Evolutionary conservation across 1,140 invertebrate genomes (phyloP), one percentile per base, ranked within the genome.

Genomic region (Euwallacea similis): DNA sequence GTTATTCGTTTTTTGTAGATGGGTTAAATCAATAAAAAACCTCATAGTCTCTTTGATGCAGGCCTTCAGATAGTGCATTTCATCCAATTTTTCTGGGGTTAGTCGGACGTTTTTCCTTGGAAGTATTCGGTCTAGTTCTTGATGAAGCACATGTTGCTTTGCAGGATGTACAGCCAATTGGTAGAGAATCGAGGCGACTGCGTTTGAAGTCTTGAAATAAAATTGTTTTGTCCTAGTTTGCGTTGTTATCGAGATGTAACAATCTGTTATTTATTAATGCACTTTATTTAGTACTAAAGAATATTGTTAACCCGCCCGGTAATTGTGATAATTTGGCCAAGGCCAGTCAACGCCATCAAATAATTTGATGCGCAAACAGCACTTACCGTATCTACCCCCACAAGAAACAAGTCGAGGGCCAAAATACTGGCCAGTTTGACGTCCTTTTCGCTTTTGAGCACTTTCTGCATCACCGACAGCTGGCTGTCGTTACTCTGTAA

Each of bases 21-120:
- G 11, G 9, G 1, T 6, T 7, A n/a, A 61, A 16, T n/a, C 10
- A 58, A 58, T 1, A 61, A n/a, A 61, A 61, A 33, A 93, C 92
- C 93, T 90, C 75, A 97, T 91, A 0, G 94, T 92, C 88, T 98
- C 96, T 78, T 94, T 93, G 42, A 98, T 90, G 76, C 95, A 96
- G 2, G 93, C 93, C 84, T 95, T 96, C 7, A 94, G 86, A 76
- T 95, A 96, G 43, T 88, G 84, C 80, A 94, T 87, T 77, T 90
- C 86, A 73, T 93, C 89, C 6, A 97, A 82, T 71, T 89, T 85
- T n/a, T 86, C 82, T 47, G 87, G 86, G 7, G 88, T 92, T 0
- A 96, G 79, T 0, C 87, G 85, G 47, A 87, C 84, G 60, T 84
- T 82, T 42, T 7, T 61, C 80, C 88, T 84, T 0, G 89, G 89